A percentile compares a stretch with the other conserved stretches of the same genome.
Evolutionary conservation across 2,113 vertebrate species (phyloP).

Genomic region (Mugil cephalus): DNA sequence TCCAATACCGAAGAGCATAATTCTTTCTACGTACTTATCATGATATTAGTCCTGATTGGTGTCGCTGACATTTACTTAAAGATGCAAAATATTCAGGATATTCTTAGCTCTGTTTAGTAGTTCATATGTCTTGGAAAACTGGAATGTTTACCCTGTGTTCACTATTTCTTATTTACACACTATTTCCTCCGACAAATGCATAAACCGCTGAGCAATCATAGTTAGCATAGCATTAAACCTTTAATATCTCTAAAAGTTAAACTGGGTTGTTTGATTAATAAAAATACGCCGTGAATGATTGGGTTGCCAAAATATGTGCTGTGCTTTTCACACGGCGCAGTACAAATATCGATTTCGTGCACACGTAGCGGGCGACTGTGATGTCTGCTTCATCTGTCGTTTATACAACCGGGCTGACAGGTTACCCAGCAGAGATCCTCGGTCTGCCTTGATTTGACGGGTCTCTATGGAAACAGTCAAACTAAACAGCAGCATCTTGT

Average conservation of each 20-base stretch:
- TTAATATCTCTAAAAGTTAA: too few relatives aligned
- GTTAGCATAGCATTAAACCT: too few relatives aligned
- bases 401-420: constrained; percentile 26
- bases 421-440: constrained; percentile 22
- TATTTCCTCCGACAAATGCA: too few relatives aligned
- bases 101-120: constrained; percentile 5
- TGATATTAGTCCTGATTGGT: constrained; percentile 70
- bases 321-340: neutral
- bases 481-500: constrained; percentile 28
- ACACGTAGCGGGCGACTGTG: neutral
- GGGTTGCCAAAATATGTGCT: too few relatives aligned
- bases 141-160: too few relatives aligned
- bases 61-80: constrained; percentile 62
- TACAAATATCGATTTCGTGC: neutral
- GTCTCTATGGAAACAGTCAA: constrained; percentile 22
- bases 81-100: constrained; percentile 27
- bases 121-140: too few relatives aligned
- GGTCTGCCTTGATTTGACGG: constrained; percentile 20
- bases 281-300: too few relatives aligned
- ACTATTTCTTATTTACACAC: too few relatives aligned
- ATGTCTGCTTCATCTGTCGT: constrained; percentile 11
- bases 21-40: constrained; percentile 49
- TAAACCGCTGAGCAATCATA: too few relatives aligned
- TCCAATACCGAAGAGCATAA: constrained; percentile 44
- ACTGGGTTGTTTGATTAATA: too few relatives aligned